Base-by-base conservation (phyloP, 2,113 vertebrate genomes). In the Ciconia maguari region DNA sequence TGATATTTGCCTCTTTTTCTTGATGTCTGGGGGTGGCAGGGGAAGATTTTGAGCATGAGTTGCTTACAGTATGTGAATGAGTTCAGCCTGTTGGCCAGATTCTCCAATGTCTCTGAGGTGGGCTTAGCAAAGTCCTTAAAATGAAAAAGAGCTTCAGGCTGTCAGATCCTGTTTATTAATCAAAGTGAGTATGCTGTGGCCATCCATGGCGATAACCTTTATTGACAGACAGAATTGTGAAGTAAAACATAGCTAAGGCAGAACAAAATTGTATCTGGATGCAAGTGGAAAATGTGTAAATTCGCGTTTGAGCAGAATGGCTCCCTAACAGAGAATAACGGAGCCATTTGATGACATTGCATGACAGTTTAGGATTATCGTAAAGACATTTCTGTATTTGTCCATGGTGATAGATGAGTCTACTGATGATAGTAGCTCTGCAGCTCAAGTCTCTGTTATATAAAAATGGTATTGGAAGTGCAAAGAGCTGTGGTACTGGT, bases 1-100 rank as follows among this genome's bases (percentile, higher is more conserved):
- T 70, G 32, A 13, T 64, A 42, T 27, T 76, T 76, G 32, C 17
- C 42, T 76, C 38, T 80, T 22, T 61, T 76, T 64, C 38, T 66
- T 78, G 60, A 38, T 1, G 2, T 41, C 27, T 51, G 10, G 13
- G 30, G 4, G 7, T 42, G 27, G 6, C 0, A 1, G 13, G 29
- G 36, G 11, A 60, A 66, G 58, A 70, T 32, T 54, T n/a, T 44
- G 41, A 54, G 13, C 20, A 5, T 19, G 19, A 52, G 7, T 41
- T 90, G 15, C 41, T 70, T 66, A n/a, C 30, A 11, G 11, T 29
- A 12, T 17, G 8, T 44, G 11, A 64, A 13, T 41, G 42, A 78
- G 26, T 74, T 83, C 34, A 74, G 26, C 30, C 54, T 57, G 19
- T 65, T 83, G 29, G 19, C 22, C 24, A 49, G 10, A 25, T 75